Conservation (phyloP, 1,140 invertebrate species). For the Mesaphorura yosii region DNA sequence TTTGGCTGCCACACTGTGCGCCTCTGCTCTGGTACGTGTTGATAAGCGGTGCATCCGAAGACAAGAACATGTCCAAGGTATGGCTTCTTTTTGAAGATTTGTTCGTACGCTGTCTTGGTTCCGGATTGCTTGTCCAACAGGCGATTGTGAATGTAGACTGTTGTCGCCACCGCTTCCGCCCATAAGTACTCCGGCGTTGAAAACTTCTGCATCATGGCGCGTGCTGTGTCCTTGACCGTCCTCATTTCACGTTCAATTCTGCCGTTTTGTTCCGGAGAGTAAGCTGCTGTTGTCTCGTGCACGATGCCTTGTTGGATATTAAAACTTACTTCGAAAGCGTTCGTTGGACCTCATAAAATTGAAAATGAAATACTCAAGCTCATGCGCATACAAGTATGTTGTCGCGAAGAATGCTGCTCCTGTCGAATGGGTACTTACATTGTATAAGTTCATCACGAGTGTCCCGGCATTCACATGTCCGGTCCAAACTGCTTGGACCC, state of each 20-base stretch:
- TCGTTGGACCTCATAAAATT: no score
- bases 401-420: no score
- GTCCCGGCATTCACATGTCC: no score
- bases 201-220: background rate
- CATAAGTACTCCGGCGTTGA: background rate
- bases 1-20: constrained; percentile 27
- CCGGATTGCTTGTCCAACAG: constrained; percentile 16
- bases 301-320: constrained; percentile 7
- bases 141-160: constrained; percentile 32
- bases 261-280: constrained; percentile 8
- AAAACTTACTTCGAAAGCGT: no score
- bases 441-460: no score
- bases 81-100: constrained; percentile 32
- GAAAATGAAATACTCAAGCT: no score
- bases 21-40: constrained; percentile 30
- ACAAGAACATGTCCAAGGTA: constrained; percentile 32
- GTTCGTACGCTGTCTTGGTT: constrained; percentile 32
- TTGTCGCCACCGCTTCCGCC: constrained; percentile 8
- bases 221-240: constrained; percentile 8
- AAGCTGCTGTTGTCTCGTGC: background rate
- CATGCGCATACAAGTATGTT: no score
- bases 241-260: constrained; percentile 9
- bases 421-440: no score
- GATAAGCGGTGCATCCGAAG: constrained; percentile 35
- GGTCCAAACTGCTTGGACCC: no score